Base-by-base conservation (phyloP, 2,888 invertebrate genomes). In the Cylindroiulus punctatus region DNA sequence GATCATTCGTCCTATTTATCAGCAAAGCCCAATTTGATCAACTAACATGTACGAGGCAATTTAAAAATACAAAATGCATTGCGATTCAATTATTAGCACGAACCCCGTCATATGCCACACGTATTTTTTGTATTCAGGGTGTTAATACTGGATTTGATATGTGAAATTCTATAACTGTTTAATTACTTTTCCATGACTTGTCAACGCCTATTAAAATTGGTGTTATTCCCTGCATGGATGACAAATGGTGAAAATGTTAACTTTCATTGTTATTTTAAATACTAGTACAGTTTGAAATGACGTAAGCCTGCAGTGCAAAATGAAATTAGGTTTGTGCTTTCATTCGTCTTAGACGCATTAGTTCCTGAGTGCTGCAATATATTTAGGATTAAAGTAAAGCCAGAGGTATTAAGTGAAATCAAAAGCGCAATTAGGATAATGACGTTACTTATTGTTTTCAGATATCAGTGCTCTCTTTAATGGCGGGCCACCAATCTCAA, bases 351-450 rank as follows among this genome's bases (percentile, higher is more conserved):
- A 19, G 52, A n/a, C 52, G 4, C 52, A 52, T 52, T 52, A 52
- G 19, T 52, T 52, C 52, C 19, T 52, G 52, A 52, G 52, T 19
- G 52, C 19, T 52, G 52, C 17, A 52, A 52, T 52, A 19, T 52
- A 52, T 52, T 52, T 52, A 52, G 52, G 52, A 52, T 52, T 52
- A 52, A n/a, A 19, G 4, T 52, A 47, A 52, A 52, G 52, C 52
- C 52, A 19, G 19, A 19, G 52, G 52, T 52, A 52, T 52, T 52
- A 52, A 52, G 19, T 52, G 52, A 19, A 52, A 52, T 52, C 52
- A 52, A 52, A 52, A 52, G 52, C 52, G 52, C n/a, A 52, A 52
- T 52, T 52, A 52, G 52, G 52, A 52, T 52, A 52, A 52, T 19
- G n/a, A 52, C 19, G 4, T 52, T 52, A 52, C 19, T 36, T 36